Percentiles rank a stretch among this genome's conserved stretches.
These are phyloP conservation scores for Pangasius djambal DNA, from an alignment of 2,797 vertebrate genomes.

Conservation along the genomic window DNA sequence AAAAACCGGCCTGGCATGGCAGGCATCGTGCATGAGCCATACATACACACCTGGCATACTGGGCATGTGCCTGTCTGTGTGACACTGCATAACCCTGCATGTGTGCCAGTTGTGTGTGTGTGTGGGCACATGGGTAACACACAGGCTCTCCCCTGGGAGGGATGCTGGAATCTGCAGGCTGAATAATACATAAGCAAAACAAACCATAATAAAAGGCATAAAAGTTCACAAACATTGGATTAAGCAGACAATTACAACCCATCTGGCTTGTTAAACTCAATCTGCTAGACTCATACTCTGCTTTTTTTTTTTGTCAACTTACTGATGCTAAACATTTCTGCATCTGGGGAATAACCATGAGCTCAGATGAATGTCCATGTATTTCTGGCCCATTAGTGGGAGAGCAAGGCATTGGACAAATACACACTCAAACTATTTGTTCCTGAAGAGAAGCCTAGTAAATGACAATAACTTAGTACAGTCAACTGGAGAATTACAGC, in stretches of 20 bases:
- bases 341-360: conserved; percentile 58
- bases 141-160: conserved; percentile 72
- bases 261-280: conserved; percentile 99
- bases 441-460: background rate
- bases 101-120: conserved; percentile 59
- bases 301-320: conserved; percentile 26
- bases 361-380: conserved; percentile 49
- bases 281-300: conserved; percentile 78
- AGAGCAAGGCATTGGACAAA: conserved; percentile 2
- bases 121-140: conserved; percentile 53
- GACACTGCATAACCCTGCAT: conserved; percentile 60
- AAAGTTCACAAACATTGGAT: conserved; percentile 95
- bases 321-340: conserved; percentile 53
- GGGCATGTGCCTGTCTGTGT: conserved; percentile 9
- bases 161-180: conserved; percentile 71
- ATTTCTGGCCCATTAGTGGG: conserved; percentile 10
- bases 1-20: conserved; percentile 64
- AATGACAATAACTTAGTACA: background rate
- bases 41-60: conserved; percentile 25
- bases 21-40: conserved; percentile 37
- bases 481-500: background rate
- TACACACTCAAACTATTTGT: conserved; percentile 1
- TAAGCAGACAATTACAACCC: conserved; percentile 97
- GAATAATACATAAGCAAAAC: conserved; percentile 87
- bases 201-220: conserved; percentile 95